Evolutionary conservation across 1,140 invertebrate genomes (phyloP), one percentile per base, ranked within the genome.

Genomic region (Drosophila sturtevanti): DNA sequence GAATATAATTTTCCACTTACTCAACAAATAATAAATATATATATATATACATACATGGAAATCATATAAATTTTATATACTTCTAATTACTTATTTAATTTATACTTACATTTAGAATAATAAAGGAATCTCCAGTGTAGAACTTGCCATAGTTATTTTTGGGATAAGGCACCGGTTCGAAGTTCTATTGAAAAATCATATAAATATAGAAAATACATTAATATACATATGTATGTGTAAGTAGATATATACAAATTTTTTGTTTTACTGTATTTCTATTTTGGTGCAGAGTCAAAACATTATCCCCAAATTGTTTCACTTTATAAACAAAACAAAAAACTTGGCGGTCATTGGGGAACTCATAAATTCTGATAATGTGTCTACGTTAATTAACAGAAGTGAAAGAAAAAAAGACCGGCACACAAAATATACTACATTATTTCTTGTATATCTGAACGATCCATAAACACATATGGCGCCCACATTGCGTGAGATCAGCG

Each of bases 121-220:
- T 97, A 92, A 98, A 98, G 1, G 97, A 98, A 92, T 98, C 97
- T 11, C 97, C 97, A 63, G 94, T 95, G 90, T 95, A 96, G 92
- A 98, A 98, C 91, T 97, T 96, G n/a, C 97, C 97, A 92, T 95
- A 96, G 74, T 97, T 95, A 60, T 93, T 94, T 75, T 94, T 93
- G 0, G 96, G 94, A 71, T 97, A 96, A 1, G 94, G 92, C 14
- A 96, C 95, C 4, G 97, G 95, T 84, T 96, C 94, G 85, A 97
- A 98, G 89, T 97, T 95, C 97, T 97, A 92, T 91, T 93, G 92
- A 89, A 91, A 64, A 24, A 24, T 4, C 22, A 24, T 3, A 72
- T 62, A 76, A 75, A 77, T 66, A 78, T 71, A 68, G 63, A 16
- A 63, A 14, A 77, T 22, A 9, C 16, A 51, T 44, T 58, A 59